Evolutionary conservation across 2,113 vertebrate genomes (phyloP), one percentile per base, ranked within the genome.

Genomic region (Lampris incognitus): DNA sequence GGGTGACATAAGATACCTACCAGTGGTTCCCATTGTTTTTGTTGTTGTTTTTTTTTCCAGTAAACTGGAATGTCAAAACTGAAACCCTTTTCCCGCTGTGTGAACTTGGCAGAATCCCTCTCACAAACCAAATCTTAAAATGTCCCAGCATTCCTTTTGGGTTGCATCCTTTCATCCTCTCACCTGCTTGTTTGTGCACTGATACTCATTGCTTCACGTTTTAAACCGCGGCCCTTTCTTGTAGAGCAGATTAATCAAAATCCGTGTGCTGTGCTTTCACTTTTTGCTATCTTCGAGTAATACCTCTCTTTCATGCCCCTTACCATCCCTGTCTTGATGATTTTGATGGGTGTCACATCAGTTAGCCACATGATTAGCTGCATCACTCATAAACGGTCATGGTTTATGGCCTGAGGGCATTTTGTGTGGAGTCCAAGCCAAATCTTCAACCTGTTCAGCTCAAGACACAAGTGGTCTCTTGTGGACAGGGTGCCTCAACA

Each of bases 301-400:
- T 54, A 11, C 2, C 48, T 52, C 10, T 57, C 36, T 57, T 36
- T 9, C 62, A 38, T 51, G 1, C 4, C 58, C 58, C 58, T 9
- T 13, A 9, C 39, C 36, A 54, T 8, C 13, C 50, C 51, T 36
- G 60, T 38, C 66, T 3, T 64, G 5, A 11, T 51, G 52, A n/a
- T 55, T 55, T 55, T n/a, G 5, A 11, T 3, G 13, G 7, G n/a
- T 5, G 6, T 39, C 3, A 1, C 3, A n/a, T 40, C 64, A 9
- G 38, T 67, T 72, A 24, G 51, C 13, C 5, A 52, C 72, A 66
- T 52, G 48, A 76, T 78, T 63, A 74, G 69, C 74, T n/a, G 36
- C 76, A 65, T 40, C 64, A 3, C 56, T 55, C 74, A 52, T 66
- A 4, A 50, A 3, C 24, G 6, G 39, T 11, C 59, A 4, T 24